Conservation (phyloP, 2,888 invertebrate genomes). For the Nomada ferruginata region DNA sequence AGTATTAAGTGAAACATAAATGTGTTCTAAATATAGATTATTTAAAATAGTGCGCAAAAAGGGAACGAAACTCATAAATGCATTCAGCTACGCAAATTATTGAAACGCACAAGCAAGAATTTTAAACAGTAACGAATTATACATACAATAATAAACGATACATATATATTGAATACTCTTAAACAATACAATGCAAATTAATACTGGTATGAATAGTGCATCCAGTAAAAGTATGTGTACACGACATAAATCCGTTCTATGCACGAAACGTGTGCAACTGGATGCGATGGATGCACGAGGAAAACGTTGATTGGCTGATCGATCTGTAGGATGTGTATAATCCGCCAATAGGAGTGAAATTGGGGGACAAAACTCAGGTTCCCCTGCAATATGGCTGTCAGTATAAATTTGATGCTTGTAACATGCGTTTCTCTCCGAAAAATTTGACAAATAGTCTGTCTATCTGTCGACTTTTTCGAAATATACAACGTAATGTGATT, state of each 20-base stretch:
- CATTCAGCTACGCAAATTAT: not conserved
- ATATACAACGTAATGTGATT: conserved; percentile 84
- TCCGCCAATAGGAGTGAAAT: conserved; percentile 88
- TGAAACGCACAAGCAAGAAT: not conserved
- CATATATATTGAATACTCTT: not conserved
- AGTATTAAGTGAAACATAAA: conserved; percentile 4
- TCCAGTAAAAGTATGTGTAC: conserved; percentile 17
- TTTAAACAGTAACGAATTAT: not conserved
- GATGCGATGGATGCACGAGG: conserved; percentile 44
- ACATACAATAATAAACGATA: not conserved
- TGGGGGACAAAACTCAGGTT: conserved; percentile 92
- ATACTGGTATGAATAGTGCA: conserved; percentile 7
- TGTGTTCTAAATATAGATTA: conserved; percentile 25
- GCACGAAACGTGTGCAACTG: conserved; percentile 36
- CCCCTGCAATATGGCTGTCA: conserved; percentile 97
- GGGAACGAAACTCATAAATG: not conserved
- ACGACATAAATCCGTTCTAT: conserved; percentile 23
- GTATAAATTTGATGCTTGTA: conserved; percentile 97
- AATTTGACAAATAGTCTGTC: conserved; percentile 87
- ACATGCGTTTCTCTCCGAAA: conserved; percentile 94
- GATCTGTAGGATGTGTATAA: conserved; percentile 47
- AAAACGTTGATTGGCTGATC: conserved; percentile 54
- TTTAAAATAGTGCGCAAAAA: not conserved
- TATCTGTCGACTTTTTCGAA: conserved; percentile 85
- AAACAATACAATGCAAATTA: not conserved